Evolutionary conservation across 2,113 vertebrate species (phyloP), one percentile per base, ranked within the genome.

Genomic region (Athene cunicularia): DNA sequence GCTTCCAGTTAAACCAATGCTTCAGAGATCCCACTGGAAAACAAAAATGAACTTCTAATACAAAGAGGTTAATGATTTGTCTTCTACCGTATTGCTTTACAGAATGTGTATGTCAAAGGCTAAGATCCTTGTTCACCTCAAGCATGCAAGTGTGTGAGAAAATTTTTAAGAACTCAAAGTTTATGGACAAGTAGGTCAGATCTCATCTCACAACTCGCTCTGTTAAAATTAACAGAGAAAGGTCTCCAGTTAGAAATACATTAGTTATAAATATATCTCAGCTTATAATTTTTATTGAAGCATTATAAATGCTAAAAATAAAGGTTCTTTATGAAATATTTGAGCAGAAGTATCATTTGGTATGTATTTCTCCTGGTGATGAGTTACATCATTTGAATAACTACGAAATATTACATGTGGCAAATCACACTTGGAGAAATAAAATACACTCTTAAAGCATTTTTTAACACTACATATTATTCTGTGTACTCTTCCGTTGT

Each of bases 391-490:
- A 19, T 71, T 55, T 43, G 21, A 84, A 81, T 60, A 73, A n/a
- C 18, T 37, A 37, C 4, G 64, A 52, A 67, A 70, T 67, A 12
- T 4, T 59, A 19, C 18, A 22, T 2, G 14, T 72, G 7, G 11
- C 5, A 45, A 82, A 64, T 24, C 11, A 88, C 30, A 41, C 4
- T 21, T 1, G 6, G 4, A 59, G 14, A 26, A 60, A 56, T 10
- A 77, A 49, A 74, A 74, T 11, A 9, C 0, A 0, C 3, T 35
- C 15, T 23, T 64, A 33, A 73, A 66, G 0, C 1, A 32, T 35
- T 77, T 77, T 39, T 60, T 43, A 70, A 19, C 52, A n/a, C 6
- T 56, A 41, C 30, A 6, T 37, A 33, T 5, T 75, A 60, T 68
- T 76, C 70, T 39, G 4, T 12, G 20, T 37, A 22, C 7, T 50